These are phyloP conservation scores for Crossoptilon crossoptilon DNA, from an alignment of 2,797 vertebrate genomes.

Conservation along the genomic window DNA sequence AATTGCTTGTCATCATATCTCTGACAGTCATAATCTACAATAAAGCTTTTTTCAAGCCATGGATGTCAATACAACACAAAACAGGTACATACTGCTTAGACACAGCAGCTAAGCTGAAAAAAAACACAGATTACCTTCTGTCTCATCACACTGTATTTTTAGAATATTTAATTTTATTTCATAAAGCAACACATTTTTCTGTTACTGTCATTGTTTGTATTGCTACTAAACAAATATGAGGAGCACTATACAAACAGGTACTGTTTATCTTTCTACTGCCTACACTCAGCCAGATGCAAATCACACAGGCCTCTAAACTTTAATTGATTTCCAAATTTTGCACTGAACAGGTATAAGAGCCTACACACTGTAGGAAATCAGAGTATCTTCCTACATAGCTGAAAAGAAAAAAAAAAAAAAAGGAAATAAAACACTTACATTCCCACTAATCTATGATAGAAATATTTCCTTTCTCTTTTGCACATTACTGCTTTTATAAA, in stretches of 20 bases:
- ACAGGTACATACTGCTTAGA: background rate
- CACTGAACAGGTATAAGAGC: background rate
- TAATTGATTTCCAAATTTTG: background rate
- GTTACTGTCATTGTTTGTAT: background rate
- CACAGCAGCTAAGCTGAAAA: background rate
- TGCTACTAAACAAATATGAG: background rate
- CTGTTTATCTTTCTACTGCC: conserved; percentile 23
- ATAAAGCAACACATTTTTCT: background rate
- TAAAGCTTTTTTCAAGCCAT: background rate
- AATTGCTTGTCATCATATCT: background rate
- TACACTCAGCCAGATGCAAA: background rate
- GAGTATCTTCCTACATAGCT: background rate
- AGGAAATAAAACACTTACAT: background rate
- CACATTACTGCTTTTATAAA: background rate
- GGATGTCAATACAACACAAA: background rate
- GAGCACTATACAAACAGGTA: background rate
- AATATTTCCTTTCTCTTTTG: background rate
- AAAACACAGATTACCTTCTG: background rate
- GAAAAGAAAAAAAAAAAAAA: background rate
- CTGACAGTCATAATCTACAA: background rate
- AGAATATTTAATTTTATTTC: conserved; percentile 6
- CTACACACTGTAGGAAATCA: background rate
- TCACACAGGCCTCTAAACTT: background rate
- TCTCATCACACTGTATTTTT: background rate
- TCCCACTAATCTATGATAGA: background rate